Percentiles rank a stretch among this genome's conserved stretches.
phyloP scores from a whole-genome alignment of 2,888 invertebrate species.

The Itoplectis maculator region DNA sequence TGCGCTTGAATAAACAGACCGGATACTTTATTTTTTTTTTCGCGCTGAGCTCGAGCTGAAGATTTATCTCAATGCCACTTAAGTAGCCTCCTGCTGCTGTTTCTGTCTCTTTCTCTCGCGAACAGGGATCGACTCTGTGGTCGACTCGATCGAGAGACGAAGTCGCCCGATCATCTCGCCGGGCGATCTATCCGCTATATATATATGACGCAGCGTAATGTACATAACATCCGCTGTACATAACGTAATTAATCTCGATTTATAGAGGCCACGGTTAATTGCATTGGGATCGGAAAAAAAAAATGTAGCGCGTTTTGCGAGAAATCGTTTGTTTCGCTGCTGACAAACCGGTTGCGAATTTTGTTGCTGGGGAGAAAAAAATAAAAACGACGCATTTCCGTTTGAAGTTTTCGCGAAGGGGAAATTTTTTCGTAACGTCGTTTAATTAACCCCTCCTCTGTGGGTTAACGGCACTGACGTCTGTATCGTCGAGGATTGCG shows the following conservation, averaged over 20 bases:
- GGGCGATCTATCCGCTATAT: slow-evolving; percentile 45
- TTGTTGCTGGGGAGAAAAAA: background rate
- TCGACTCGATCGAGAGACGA: slow-evolving; percentile 60
- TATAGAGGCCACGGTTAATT: background rate
- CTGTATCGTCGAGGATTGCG: slow-evolving; percentile 11
- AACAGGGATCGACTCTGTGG: slow-evolving; percentile 19
- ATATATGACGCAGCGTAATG: background rate
- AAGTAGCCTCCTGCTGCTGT: slow-evolving; percentile 53
- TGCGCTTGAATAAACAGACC: slow-evolving; percentile 58
- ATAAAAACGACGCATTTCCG: background rate
- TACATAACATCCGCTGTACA: slow-evolving; percentile 3
- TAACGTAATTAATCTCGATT: slow-evolving; percentile 47
- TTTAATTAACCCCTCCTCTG: slow-evolving; percentile 33
- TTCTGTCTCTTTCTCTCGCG: slow-evolving; percentile 25
- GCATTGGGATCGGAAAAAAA: background rate
- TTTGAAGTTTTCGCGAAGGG: slow-evolving; percentile 28
- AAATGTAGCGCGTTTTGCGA: background rate
- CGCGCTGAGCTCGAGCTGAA: slow-evolving; percentile 51
- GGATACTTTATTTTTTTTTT: slow-evolving; percentile 60
- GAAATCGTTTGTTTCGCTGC: background rate
- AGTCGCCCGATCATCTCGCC: slow-evolving; percentile 59
- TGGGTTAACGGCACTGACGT: slow-evolving; percentile 11
- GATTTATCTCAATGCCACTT: slow-evolving; percentile 66
- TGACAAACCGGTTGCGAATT: background rate
- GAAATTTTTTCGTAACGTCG: slow-evolving; percentile 13